phyloP scores from a whole-genome alignment of 2,113 vertebrate species.

The Pterocles orientalis region DNA sequence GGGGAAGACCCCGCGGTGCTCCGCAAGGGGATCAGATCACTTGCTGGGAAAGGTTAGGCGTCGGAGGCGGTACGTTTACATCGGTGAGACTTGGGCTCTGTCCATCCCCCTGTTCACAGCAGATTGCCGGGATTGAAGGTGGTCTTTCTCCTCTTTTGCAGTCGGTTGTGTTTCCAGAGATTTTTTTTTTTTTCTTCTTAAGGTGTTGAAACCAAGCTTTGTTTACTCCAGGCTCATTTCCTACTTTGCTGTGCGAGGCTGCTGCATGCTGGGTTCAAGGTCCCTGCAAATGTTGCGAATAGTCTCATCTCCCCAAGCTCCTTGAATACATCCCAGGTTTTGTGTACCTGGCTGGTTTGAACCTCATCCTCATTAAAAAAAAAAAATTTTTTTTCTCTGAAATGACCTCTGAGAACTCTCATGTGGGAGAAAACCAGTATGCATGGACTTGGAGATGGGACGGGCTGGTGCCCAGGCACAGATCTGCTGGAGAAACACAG shows the following conservation, averaged over 20 bases:
- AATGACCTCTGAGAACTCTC: background rate
- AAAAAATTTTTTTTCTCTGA: background rate
- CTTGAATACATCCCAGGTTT: background rate
- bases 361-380: background rate
- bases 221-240: background rate
- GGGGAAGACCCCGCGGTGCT: background rate
- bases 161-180: background rate
- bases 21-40: background rate
- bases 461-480: background rate
- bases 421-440: background rate
- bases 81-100: background rate
- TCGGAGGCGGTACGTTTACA: background rate
- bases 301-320: background rate
- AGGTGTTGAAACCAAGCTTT: background rate
- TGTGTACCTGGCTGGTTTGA: background rate
- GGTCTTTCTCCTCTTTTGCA: background rate
- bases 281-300: background rate
- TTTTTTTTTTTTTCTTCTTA: background rate
- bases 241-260: background rate
- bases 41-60: background rate
- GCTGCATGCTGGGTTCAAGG: background rate
- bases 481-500: background rate
- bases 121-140: background rate
- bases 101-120: background rate
- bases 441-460: fast-evolving